These are phyloP conservation scores for Gisinianus flammeolus DNA, from an alignment of 2,888 invertebrate genomes.

Conservation along the genomic window DNA sequence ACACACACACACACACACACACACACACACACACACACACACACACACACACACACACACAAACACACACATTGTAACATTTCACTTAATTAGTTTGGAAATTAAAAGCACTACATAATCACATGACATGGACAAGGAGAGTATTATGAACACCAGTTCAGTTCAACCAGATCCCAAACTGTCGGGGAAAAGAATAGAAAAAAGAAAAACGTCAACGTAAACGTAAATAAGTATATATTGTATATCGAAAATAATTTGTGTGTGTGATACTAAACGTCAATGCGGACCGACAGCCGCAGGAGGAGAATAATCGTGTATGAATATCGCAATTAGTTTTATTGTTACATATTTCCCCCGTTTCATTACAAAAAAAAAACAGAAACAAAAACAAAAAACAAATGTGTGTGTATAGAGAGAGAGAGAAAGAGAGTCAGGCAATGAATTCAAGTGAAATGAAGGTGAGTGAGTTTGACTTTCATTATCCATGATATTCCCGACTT, in stretches of 20 bases:
- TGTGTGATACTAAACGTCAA: no score
- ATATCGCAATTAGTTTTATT: neutral
- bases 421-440: neutral
- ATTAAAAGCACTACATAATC: slow-evolving; percentile 52
- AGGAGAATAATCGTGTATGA: neutral
- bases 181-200: no score
- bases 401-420: no score
- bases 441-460: no score
- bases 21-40: no score
- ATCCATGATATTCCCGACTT: neutral
- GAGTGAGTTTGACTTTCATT: neutral
- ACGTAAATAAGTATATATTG: neutral
- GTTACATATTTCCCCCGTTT: neutral
- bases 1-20: neutral
- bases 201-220: neutral
- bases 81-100: slow-evolving; percentile 44
- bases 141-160: neutral
- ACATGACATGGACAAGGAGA: neutral
- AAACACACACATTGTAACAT: slow-evolving; percentile 39
- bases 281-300: no score
- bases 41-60: neutral
- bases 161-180: no score
- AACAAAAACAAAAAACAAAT: neutral
- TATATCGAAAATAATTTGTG: neutral
- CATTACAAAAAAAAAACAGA: neutral